These are phyloP conservation scores for Ophion ellenae DNA, from an alignment of 2,888 invertebrate species.

Conservation along the genomic window DNA sequence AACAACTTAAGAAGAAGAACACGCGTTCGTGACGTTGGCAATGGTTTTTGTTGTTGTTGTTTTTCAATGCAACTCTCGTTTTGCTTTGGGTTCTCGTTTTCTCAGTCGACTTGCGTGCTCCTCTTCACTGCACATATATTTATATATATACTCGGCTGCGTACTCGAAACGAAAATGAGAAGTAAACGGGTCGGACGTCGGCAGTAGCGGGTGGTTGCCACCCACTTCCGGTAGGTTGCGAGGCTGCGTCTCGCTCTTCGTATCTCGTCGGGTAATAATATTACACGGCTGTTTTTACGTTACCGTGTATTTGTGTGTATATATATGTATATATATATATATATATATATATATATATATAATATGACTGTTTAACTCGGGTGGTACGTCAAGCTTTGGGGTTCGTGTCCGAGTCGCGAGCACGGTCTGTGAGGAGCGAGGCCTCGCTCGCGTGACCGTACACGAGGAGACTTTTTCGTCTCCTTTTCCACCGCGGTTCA, in stretches of 20 bases:
- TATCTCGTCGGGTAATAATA: constrained; percentile 57
- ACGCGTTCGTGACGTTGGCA: not conserved
- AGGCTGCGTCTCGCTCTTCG: constrained; percentile 69
- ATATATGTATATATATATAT: constrained; percentile 12
- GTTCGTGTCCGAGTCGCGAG: constrained; percentile 56
- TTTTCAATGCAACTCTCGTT: not conserved
- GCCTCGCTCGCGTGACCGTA: constrained; percentile 59
- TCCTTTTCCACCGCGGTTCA: constrained; percentile 32
- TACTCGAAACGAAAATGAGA: constrained; percentile 68
- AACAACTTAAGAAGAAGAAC: no score
- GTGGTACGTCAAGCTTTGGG: constrained; percentile 62
- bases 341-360: constrained; percentile 10
- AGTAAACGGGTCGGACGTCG: constrained; percentile 72
- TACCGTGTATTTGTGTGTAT: constrained; percentile 7
- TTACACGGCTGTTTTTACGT: constrained; percentile 32
- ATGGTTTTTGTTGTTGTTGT: constrained; percentile 2
- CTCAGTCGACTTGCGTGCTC: constrained; percentile 60
- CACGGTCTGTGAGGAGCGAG: constrained; percentile 12
- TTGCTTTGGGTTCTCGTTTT: constrained; percentile 41
- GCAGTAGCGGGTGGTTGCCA: constrained; percentile 80
- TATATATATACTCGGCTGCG: constrained; percentile 11
- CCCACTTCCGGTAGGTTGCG: constrained; percentile 79
- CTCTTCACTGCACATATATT: constrained; percentile 11
- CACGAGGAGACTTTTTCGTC: constrained; percentile 48
- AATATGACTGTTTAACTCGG: constrained; percentile 20